Percentiles rank a stretch among this genome's conserved stretches.
Evolutionary conservation across 2,113 vertebrate species (phyloP).

Genomic region (Mormoops blainvillei): DNA sequence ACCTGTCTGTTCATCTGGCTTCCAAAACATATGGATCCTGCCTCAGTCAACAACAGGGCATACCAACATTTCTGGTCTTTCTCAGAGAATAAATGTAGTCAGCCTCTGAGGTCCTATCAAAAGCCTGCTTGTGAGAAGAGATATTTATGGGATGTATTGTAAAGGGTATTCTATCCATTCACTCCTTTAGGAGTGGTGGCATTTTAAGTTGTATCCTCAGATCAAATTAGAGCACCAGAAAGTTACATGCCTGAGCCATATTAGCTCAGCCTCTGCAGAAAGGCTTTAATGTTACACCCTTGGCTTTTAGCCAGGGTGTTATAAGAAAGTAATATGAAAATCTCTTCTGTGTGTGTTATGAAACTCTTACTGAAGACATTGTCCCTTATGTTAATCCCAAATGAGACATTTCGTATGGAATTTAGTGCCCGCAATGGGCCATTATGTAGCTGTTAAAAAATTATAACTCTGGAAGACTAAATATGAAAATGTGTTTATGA

Average conservation of each 20-base stretch:
- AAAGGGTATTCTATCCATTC: conserved; percentile 58
- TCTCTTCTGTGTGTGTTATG: conserved; percentile 41
- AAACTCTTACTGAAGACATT: conserved; percentile 52
- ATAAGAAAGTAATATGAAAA: conserved; percentile 56
- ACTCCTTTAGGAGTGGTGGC: conserved; percentile 49
- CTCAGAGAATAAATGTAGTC: conserved; percentile 32
- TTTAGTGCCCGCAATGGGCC: conserved; percentile 35
- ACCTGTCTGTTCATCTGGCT: conserved; percentile 55
- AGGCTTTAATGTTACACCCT: conserved; percentile 45
- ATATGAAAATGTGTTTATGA: conserved; percentile 48
- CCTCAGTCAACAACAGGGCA: conserved; percentile 47
- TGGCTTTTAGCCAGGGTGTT: conserved; percentile 59
- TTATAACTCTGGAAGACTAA: conserved; percentile 48
- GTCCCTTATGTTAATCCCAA: conserved; percentile 46
- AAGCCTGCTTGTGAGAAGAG: conserved; percentile 46
- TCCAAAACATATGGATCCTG: conserved; percentile 54
- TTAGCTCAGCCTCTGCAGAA: conserved; percentile 39
- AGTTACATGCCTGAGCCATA: conserved; percentile 49
- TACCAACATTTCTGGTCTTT: conserved; percentile 18
- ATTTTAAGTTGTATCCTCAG: conserved; percentile 66
- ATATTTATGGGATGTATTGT: conserved; percentile 64
- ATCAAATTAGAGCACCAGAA: conserved; percentile 57
- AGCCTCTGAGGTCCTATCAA: conserved; percentile 31
- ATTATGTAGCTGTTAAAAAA: conserved; percentile 54
- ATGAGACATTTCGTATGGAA: conserved; percentile 41